These are phyloP conservation scores for Amiota minor DNA, from an alignment of 2,888 invertebrate species.

Conservation along the genomic window DNA sequence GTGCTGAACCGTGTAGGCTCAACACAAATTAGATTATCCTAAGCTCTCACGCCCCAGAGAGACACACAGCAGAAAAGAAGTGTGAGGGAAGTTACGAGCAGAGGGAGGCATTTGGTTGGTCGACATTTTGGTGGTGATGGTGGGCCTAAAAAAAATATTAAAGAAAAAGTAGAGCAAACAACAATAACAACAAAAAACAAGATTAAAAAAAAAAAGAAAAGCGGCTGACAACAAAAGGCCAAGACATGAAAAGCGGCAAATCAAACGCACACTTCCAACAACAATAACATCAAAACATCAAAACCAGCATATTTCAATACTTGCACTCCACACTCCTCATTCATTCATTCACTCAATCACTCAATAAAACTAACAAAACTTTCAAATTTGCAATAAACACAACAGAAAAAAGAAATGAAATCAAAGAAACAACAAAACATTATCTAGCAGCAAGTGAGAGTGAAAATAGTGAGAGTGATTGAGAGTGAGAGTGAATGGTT, in stretches of 20 bases:
- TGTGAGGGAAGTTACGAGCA: too few relatives aligned
- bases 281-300: slow-evolving; percentile 50
- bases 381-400: slow-evolving; percentile 37
- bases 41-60: slow-evolving; percentile 18
- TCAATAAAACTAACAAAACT: slow-evolving; percentile 4
- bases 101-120: too few relatives aligned
- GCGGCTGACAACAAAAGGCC: background rate
- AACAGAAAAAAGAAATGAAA: slow-evolving; percentile 29
- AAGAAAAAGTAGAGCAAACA: slow-evolving; percentile 15
- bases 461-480: slow-evolving; percentile 35
- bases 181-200: slow-evolving; percentile 15
- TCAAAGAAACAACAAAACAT: slow-evolving; percentile 15
- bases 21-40: slow-evolving; percentile 45
- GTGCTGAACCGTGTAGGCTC: slow-evolving; percentile 26
- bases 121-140: background rate
- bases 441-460: slow-evolving; percentile 39
- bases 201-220: too few relatives aligned
- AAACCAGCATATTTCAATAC: background rate
- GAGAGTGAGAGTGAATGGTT: slow-evolving; percentile 44
- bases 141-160: background rate
- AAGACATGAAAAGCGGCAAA: slow-evolving; percentile 8
- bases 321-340: background rate
- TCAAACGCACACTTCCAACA: slow-evolving; percentile 10
- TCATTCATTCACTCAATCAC: background rate
- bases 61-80: background rate